Evolutionary conservation across 2,113 vertebrate genomes (phyloP).

Genomic region (Syrmaticus mikado): DNA sequence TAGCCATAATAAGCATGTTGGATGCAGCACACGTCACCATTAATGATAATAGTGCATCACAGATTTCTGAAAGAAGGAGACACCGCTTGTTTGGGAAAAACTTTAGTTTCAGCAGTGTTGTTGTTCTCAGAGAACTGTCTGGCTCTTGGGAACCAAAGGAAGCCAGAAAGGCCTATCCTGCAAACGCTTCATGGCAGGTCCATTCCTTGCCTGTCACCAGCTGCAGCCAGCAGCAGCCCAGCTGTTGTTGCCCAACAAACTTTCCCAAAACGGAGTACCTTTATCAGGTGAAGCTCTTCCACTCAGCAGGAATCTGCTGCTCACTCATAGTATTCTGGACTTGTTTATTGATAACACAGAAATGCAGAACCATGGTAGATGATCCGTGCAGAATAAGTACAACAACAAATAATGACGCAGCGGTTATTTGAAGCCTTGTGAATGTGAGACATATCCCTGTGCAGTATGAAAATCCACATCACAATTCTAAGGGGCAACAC

Average conservation of each 20-base stretch:
- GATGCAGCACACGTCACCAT: not conserved
- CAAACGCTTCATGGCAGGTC: not conserved
- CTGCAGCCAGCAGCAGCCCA: not conserved
- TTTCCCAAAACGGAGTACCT: not conserved
- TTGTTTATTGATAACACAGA: not conserved
- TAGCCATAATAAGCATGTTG: not conserved
- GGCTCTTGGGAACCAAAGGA: not conserved
- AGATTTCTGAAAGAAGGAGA: not conserved
- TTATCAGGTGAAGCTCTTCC: not conserved
- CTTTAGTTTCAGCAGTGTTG: not conserved
- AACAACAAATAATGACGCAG: not conserved
- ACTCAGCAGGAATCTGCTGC: not conserved
- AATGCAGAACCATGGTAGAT: not conserved
- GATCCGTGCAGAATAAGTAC: not conserved
- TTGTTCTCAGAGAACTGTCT: not conserved
- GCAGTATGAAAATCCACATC: not conserved
- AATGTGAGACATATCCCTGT: not conserved
- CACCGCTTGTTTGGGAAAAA: not conserved
- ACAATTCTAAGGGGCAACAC: not conserved
- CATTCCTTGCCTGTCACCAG: not conserved
- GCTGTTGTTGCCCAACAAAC: not conserved
- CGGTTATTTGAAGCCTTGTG: not conserved
- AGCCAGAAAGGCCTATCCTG: not conserved
- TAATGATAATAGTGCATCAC: not conserved
- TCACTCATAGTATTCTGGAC: not conserved